These are phyloP conservation scores for Sus scrofa DNA, from an alignment of 2,113 vertebrate genomes.

Conservation along the genomic window T2T-Sscrofa CM000824.6:31756001-31756500, in stretches of 20 bases:
- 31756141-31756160: constrained; percentile 47
- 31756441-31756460: background rate
- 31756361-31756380: background rate
- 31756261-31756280: background rate
- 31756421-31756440: background rate
- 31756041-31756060: constrained; percentile 63
- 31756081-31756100: constrained; percentile 78
- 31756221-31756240: background rate
- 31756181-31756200: background rate
- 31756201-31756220: background rate
- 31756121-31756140: constrained; percentile 78
- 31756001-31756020: constrained; percentile 68
- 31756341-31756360: background rate
- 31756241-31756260: background rate
- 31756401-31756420: constrained; percentile 35
- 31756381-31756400: constrained; percentile 2
- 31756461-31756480: background rate
- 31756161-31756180: background rate
- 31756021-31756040: constrained; percentile 66
- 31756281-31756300: background rate
- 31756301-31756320: background rate
- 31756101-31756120: constrained; percentile 80
- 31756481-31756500: background rate
- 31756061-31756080: constrained; percentile 75
- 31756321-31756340: background rate